Conservation (phyloP, 2,113 vertebrate genomes). For the Phyllostomus discolor region DNA sequence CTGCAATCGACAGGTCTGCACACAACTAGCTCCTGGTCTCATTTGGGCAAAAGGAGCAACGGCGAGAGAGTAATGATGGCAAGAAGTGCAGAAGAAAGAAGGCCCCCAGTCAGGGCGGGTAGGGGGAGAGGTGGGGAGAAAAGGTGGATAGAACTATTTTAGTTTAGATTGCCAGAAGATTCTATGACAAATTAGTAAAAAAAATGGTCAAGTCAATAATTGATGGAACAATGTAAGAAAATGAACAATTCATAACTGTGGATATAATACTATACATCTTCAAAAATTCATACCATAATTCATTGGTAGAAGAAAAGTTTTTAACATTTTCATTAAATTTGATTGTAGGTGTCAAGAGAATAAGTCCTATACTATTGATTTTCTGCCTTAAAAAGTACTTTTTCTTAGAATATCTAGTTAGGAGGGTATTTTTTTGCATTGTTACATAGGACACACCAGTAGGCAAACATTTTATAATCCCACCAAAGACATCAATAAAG, state of each 20-base stretch:
- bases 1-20: neutral
- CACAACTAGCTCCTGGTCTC: neutral
- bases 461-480: neutral
- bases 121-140: neutral
- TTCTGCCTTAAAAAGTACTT: conserved; percentile 9
- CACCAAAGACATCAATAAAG: neutral
- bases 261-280: neutral
- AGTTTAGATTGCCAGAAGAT: neutral
- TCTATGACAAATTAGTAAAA: neutral
- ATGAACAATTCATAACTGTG: neutral
- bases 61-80: neutral
- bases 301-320: conserved; percentile 8
- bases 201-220: neutral
- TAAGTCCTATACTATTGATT: neutral
- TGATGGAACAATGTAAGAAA: neutral
- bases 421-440: neutral
- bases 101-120: no score
- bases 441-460: neutral
- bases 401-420: neutral
- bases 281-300: neutral
- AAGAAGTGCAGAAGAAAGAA: neutral
- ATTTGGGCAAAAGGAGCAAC: neutral
- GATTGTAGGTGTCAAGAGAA: conserved; percentile 4
- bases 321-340: conserved; percentile 13
- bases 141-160: neutral